These are phyloP conservation scores for Caloenas nicobarica DNA, from an alignment of 2,113 vertebrate species.

Conservation along the genomic window DNA sequence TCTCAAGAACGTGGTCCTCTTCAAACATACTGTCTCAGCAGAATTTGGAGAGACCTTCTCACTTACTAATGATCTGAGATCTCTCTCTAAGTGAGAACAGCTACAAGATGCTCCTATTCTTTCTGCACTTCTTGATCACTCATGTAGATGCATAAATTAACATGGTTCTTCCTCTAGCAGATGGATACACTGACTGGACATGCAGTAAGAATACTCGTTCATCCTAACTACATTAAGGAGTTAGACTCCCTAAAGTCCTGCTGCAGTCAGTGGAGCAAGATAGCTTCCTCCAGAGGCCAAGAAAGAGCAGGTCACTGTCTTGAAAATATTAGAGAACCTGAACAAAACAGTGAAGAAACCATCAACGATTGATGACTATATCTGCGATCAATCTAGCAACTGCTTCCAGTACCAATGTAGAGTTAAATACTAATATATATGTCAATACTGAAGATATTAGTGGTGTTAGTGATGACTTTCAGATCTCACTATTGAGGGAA, in stretches of 20 bases:
- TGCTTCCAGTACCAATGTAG: not conserved
- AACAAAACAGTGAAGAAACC: not conserved
- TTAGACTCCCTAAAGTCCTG: not conserved
- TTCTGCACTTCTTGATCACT: not conserved
- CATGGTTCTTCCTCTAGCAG: not conserved
- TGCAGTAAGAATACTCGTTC: not conserved
- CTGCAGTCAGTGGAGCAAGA: not conserved
- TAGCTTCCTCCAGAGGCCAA: not conserved
- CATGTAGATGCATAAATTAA: not conserved
- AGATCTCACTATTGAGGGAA: not conserved
- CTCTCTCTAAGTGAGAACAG: not conserved
- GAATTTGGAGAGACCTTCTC: not conserved
- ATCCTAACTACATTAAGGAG: not conserved
- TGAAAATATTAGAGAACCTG: not conserved
- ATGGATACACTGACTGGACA: not conserved
- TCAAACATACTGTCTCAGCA: not conserved
- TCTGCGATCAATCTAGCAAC: not conserved
- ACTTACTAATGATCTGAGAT: not conserved
- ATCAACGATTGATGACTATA: not conserved
- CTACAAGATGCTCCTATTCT: not conserved
- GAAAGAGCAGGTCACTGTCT: conserved; percentile 13
- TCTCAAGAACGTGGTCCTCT: not conserved
- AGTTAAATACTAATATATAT: not conserved
- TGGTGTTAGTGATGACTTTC: not conserved
- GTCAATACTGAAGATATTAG: not conserved